A percentile compares a stretch with the other conserved stretches of the same genome.
These are phyloP conservation scores for Enteromius trimaculatus DNA, from an alignment of 2,797 vertebrate species.

Conservation along the genomic window DNA sequence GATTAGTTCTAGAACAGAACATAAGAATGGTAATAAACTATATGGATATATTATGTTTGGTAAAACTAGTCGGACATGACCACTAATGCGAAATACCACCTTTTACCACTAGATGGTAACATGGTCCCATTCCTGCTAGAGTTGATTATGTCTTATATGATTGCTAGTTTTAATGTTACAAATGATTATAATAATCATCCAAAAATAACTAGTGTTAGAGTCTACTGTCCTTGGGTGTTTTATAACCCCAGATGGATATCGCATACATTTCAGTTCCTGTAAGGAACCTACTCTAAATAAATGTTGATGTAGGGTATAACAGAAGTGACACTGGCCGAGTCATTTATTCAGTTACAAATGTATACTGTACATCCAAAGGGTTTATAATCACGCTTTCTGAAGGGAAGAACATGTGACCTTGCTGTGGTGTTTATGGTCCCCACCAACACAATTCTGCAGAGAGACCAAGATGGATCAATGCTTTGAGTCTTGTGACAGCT, in stretches of 20 bases:
- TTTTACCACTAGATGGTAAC: slow-evolving; percentile 79
- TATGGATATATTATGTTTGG: neutral
- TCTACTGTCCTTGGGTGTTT: neutral
- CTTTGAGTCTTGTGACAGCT: slow-evolving; percentile 67
- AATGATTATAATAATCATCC: neutral
- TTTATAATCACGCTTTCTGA: neutral
- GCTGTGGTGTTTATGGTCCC: slow-evolving; percentile 50
- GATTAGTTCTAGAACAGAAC: neutral
- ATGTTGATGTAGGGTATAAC: neutral
- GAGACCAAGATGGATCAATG: slow-evolving; percentile 73
- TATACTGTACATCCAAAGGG: neutral
- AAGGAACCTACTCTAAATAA: neutral
- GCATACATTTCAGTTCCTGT: neutral
- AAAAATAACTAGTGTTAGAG: neutral
- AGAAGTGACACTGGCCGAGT: neutral
- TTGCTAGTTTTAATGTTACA: neutral
- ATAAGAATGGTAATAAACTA: neutral
- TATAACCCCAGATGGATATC: neutral
- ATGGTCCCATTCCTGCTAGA: slow-evolving; percentile 63
- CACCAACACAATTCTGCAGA: slow-evolving; percentile 14
- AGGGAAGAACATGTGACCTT: slow-evolving; percentile 19
- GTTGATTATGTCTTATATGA: neutral
- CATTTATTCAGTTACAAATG: neutral
- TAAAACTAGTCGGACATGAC: neutral
- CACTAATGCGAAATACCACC: neutral